Conservation (phyloP, 2,888 invertebrate species). For the Cantharis rustica region DNA sequence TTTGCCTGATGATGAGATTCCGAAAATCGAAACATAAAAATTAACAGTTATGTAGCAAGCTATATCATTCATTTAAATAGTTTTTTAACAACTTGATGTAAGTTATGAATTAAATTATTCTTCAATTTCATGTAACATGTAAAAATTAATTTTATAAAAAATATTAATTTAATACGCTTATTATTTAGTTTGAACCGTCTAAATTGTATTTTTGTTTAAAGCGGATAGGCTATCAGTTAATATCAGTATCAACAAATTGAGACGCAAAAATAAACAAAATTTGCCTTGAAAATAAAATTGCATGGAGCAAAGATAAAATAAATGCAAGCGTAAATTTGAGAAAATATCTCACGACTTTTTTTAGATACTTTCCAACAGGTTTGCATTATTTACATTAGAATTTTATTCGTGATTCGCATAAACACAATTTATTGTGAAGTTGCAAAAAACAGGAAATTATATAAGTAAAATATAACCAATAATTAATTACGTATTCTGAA, state of each 20-base stretch:
- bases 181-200: background rate
- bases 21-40: too few relatives aligned
- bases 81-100: too few relatives aligned
- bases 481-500: background rate
- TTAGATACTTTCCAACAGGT: background rate
- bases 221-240: background rate
- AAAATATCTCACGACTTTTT: background rate
- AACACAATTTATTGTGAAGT: background rate
- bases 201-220: background rate
- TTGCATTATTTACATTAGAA: background rate
- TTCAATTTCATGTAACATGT: too few relatives aligned
- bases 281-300: background rate
- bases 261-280: background rate
- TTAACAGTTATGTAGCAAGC: too few relatives aligned
- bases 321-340: background rate
- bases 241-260: background rate
- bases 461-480: background rate
- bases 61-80: too few relatives aligned
- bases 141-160: too few relatives aligned
- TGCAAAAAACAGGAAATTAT: background rate
- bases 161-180: too few relatives aligned
- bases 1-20: too few relatives aligned
- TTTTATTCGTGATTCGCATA: background rate
- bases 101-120: too few relatives aligned
- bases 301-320: background rate